Evolutionary conservation across 2,888 invertebrate genomes (phyloP).

Genomic region (Mycalesis mineus): DNA sequence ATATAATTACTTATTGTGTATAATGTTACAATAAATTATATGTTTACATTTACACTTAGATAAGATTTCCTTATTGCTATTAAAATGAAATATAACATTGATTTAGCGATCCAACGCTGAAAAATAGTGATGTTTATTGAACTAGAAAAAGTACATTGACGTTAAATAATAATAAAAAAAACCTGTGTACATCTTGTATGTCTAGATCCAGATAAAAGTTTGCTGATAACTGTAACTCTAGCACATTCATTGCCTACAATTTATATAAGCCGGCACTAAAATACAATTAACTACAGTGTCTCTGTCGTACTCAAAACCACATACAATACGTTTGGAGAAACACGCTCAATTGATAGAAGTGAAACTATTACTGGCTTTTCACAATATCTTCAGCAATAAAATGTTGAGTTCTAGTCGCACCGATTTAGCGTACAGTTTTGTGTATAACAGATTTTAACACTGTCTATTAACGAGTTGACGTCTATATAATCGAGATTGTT

Average conservation of each 20-base stretch:
- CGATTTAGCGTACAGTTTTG: not conserved
- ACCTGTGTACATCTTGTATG: conserved; percentile 28
- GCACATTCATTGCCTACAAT: conserved; percentile 19
- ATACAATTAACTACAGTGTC: not conserved
- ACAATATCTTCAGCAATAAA: not conserved
- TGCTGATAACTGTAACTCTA: conserved; percentile 14
- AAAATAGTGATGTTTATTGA: conserved; percentile 53
- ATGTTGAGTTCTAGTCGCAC: not conserved
- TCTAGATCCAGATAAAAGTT: conserved; percentile 36
- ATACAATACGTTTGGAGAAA: too few species aligned
- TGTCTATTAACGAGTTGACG: not conserved
- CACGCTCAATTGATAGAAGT: not conserved
- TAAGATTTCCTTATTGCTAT: conserved; percentile 63
- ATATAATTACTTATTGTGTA: conserved; percentile 66
- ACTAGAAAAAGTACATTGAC: conserved; percentile 47
- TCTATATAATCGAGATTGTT: conserved; percentile 1
- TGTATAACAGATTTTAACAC: not conserved
- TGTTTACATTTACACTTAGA: conserved; percentile 66
- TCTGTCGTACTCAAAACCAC: not conserved
- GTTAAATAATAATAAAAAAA: conserved; percentile 25
- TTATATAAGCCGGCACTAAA: conserved; percentile 23
- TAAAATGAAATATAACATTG: conserved; percentile 51
- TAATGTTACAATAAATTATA: conserved; percentile 75
- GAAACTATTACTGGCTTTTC: not conserved
- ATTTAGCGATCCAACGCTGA: conserved; percentile 34